Percentiles rank a stretch among this genome's conserved stretches.
Evolutionary conservation across 2,888 invertebrate species (phyloP).

Genomic region (Stenodema calcarata): DNA sequence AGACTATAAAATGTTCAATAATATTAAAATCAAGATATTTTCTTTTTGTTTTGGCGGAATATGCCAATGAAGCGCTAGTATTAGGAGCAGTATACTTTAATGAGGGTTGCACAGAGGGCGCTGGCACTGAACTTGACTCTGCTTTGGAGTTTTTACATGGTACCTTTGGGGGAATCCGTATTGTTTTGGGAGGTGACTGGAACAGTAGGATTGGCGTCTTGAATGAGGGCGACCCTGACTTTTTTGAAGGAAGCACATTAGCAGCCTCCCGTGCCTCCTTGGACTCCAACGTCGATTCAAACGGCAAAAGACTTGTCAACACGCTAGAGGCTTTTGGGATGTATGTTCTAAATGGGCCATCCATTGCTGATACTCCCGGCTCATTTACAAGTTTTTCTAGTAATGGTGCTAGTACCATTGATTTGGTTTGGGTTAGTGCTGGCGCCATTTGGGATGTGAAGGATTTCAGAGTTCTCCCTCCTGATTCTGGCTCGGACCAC

Average conservation of each 20-base stretch:
- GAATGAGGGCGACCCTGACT: not conserved
- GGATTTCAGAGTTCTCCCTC: not conserved
- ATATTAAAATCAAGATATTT: too few species aligned
- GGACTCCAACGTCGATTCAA: not conserved
- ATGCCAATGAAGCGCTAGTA: not conserved
- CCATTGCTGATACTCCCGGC: not conserved
- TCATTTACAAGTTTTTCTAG: too few species aligned
- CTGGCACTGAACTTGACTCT: not conserved
- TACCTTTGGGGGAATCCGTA: not conserved
- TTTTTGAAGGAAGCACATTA: not conserved
- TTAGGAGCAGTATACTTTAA: conserved; percentile 26
- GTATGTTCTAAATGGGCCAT: conserved; percentile 21
- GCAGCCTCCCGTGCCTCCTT: not conserved
- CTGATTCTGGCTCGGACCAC: not conserved
- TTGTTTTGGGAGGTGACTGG: too few species aligned
- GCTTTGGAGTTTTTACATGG: not conserved
- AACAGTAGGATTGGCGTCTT: conserved; percentile 23
- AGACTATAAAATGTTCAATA: too few species aligned
- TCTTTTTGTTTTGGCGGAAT: too few species aligned
- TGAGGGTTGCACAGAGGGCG: too few species aligned
- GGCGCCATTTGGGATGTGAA: not conserved
- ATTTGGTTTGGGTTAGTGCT: conserved; percentile 5
- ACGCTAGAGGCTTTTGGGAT: too few species aligned
- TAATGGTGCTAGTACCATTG: not conserved
- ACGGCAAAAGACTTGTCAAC: conserved; percentile 20